These are phyloP conservation scores for Sebastes taczanowskii DNA, from an alignment of 2,797 vertebrate species.

Conservation along the genomic window DNA sequence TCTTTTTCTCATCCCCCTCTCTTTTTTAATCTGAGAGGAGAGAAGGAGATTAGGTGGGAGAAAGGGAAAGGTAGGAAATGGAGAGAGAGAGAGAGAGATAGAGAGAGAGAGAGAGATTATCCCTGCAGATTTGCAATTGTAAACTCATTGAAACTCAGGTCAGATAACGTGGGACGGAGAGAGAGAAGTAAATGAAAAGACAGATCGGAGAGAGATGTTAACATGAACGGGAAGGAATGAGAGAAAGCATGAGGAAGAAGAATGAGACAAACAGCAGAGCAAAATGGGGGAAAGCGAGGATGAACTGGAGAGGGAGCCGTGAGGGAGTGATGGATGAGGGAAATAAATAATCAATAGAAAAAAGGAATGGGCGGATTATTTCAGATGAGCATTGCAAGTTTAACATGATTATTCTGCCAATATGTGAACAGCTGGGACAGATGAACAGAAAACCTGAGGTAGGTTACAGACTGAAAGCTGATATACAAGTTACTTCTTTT, in stretches of 20 bases:
- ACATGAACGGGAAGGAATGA: not conserved
- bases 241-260: not conserved
- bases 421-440: constrained; percentile 21
- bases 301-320: not conserved
- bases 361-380: constrained; percentile 11
- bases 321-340: not conserved
- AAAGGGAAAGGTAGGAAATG: constrained; percentile 42
- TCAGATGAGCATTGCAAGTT: constrained; percentile 9
- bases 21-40: constrained; percentile 63
- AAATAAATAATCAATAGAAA: not conserved
- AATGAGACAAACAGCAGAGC: not conserved
- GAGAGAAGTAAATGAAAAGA: constrained; percentile 20
- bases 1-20: constrained; percentile 56
- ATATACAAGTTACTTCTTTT: not conserved
- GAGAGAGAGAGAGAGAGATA: constrained; percentile 18
- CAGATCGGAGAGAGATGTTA: not conserved
- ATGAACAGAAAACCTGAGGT: constrained; percentile 29
- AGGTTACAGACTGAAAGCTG: constrained; percentile 2
- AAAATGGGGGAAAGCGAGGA: not conserved
- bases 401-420: constrained; percentile 4
- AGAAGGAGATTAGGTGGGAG: constrained; percentile 60
- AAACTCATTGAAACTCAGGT: constrained; percentile 42
- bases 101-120: constrained; percentile 61
- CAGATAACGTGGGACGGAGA: constrained; percentile 20
- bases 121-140: constrained; percentile 59